Evolutionary conservation across 1,140 invertebrate genomes (phyloP).

Genomic region (Bombyx mandarina): DNA sequence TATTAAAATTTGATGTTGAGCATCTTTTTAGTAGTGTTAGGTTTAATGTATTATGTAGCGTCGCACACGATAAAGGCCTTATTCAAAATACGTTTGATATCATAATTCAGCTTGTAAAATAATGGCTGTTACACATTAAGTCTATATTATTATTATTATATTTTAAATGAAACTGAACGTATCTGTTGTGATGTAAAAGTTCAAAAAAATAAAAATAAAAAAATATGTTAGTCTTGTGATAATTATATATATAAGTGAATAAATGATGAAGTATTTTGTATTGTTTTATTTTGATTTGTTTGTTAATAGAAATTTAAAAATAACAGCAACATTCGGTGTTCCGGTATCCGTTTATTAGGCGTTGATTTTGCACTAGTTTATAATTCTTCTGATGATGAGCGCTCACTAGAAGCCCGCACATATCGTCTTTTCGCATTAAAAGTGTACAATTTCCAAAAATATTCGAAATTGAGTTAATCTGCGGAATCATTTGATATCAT

Average conservation of each 20-base stretch:
- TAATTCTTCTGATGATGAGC: too few species aligned
- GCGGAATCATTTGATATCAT: too few species aligned
- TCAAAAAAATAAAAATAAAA: constrained; percentile 59
- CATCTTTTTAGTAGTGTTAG: not conserved
- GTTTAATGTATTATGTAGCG: not conserved
- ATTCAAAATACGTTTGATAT: constrained; percentile 37
- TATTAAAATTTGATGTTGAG: too few species aligned
- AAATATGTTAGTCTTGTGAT: constrained; percentile 67
- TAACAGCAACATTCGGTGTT: too few species aligned
- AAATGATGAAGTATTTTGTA: constrained; percentile 59
- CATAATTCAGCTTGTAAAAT: constrained; percentile 30
- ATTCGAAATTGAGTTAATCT: too few species aligned
- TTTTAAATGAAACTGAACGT: constrained; percentile 36
- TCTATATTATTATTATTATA: constrained; percentile 22
- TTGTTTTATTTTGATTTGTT: constrained; percentile 22
- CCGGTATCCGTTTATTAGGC: too few species aligned
- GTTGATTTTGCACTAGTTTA: too few species aligned
- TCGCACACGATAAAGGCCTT: constrained; percentile 44
- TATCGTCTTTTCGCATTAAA: too few species aligned
- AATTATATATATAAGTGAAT: constrained; percentile 67
- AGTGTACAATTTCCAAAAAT: too few species aligned
- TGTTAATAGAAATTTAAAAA: too few species aligned
- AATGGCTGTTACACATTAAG: constrained; percentile 51
- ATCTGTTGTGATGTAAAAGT: constrained; percentile 67
- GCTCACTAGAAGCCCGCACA: too few species aligned